Evolutionary conservation across 2,797 vertebrate genomes (phyloP), one percentile per base, ranked within the genome.

Genomic region (Enteromius radiatus): DNA sequence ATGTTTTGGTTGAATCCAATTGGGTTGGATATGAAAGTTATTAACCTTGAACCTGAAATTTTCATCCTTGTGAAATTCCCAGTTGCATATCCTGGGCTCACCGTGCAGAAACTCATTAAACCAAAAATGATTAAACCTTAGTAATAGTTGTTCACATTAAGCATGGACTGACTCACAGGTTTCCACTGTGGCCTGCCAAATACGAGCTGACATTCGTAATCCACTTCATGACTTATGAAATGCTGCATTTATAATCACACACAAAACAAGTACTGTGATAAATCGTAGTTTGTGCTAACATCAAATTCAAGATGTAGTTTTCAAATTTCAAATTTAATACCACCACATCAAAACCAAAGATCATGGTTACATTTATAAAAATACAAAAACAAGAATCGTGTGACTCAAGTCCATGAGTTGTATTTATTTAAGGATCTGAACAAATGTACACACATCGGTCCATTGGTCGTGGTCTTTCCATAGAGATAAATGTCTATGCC

Each of bases 401-500:
- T 74, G 10, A 74, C n/a, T 74, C 14, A 59, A 17, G 26, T 31
- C 15, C 15, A 17, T 26, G 15, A 76, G 38, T 47, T 49, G 3
- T 36, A 36, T 83, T 83, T 76, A 83, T 77, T 68, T 59, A 59
- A 54, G 28, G 64, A 15, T 70, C 17, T 82, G 43, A 69, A 83
- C 65, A 47, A 31, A 69, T 65, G 73, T 33, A 78, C 87, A 78
- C 67, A 56, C 36, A 70, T 17, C 45, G 36, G 64, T 69, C 65
- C 73, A 77, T 83, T 70, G 33, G 33, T 83, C 59, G 52, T 59
- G 45, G 64, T 59, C 17, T 28, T 52, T 71, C 61, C 11, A 26
- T 47, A 74, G 75, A 82, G 64, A 36, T 75, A 81, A 81, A 78
- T 78, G 65, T 26, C 21, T 70, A 76, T 69, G 78, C 36, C 54